These are phyloP conservation scores for Cremastobaeus sp. DNA, from an alignment of 2,888 invertebrate genomes.

Conservation along the genomic window DNA sequence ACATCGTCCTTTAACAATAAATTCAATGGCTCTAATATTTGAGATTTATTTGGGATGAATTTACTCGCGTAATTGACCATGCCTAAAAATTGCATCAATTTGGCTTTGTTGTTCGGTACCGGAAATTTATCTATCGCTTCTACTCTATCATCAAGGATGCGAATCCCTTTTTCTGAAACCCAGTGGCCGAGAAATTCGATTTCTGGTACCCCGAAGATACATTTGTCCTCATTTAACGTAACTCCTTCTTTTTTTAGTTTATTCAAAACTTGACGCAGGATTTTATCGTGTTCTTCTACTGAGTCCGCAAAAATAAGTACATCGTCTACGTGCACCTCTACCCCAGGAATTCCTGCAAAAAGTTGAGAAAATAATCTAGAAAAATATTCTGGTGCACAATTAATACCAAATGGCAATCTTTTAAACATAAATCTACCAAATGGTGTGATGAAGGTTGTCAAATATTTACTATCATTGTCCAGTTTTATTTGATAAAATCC, in stretches of 20 bases:
- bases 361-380: too few species aligned
- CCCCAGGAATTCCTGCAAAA: too few species aligned
- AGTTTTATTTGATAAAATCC: too few species aligned
- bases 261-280: too few species aligned
- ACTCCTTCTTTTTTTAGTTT: conserved; percentile 60
- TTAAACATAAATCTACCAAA: conserved; percentile 55
- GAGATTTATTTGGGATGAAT: conserved; percentile 63
- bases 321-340: too few species aligned
- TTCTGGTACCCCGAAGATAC: conserved; percentile 60
- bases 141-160: conserved; percentile 55
- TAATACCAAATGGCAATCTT: conserved; percentile 60
- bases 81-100: conserved; percentile 61
- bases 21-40: conserved; percentile 60
- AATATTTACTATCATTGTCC: too few species aligned
- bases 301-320: too few species aligned
- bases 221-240: conserved; percentile 67
- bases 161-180: conserved; percentile 60
- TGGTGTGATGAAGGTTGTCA: too few species aligned
- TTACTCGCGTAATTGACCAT: conserved; percentile 62
- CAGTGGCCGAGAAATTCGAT: conserved; percentile 66
- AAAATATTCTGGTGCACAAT: conserved; percentile 56
- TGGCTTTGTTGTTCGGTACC: conserved; percentile 60
- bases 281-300: too few species aligned
- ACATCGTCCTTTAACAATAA: conserved; percentile 59
- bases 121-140: conserved; percentile 61